phyloP scores from a whole-genome alignment of 2,888 invertebrate species.

The Cremastinae sp. region DNA sequence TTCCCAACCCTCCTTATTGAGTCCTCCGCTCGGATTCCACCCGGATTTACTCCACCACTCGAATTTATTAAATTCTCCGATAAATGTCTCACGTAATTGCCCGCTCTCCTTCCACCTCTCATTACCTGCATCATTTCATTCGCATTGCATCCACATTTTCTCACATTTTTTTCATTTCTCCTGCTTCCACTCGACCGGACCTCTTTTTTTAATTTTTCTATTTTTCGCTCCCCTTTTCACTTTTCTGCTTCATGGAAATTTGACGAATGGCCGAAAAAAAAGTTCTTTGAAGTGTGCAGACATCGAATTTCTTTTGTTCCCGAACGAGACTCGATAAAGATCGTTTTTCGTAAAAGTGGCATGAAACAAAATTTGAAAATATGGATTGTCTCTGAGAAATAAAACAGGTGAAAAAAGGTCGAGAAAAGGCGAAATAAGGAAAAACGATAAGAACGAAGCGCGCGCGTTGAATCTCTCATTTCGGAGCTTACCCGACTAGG shows the following conservation, averaged over 20 bases:
- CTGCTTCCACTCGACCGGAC: too few relatives aligned
- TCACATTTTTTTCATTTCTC: conserved; percentile 1
- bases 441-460: conserved; percentile 31
- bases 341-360: background rate
- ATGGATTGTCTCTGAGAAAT: background rate
- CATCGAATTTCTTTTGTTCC: background rate
- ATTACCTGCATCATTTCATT: too few relatives aligned
- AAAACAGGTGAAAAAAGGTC: background rate
- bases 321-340: too few relatives aligned
- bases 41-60: too few relatives aligned
- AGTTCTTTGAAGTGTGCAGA: conserved; percentile 39
- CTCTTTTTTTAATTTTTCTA: conserved; percentile 14
- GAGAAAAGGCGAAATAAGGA: background rate
- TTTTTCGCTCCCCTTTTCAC: conserved; percentile 5
- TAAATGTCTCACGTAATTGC: conserved; percentile 7
- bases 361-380: background rate
- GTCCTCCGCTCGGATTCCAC: too few relatives aligned
- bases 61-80: conserved; percentile 12
- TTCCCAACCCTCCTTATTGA: too few relatives aligned
- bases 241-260: background rate
- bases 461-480: conserved; percentile 36
- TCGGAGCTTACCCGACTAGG: conserved; percentile 17
- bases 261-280: conserved; percentile 18
- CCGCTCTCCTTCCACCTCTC: background rate
- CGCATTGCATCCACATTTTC: too few relatives aligned